Evolutionary conservation across 2,113 vertebrate species (phyloP).

Genomic region (Origma solitaria): DNA sequence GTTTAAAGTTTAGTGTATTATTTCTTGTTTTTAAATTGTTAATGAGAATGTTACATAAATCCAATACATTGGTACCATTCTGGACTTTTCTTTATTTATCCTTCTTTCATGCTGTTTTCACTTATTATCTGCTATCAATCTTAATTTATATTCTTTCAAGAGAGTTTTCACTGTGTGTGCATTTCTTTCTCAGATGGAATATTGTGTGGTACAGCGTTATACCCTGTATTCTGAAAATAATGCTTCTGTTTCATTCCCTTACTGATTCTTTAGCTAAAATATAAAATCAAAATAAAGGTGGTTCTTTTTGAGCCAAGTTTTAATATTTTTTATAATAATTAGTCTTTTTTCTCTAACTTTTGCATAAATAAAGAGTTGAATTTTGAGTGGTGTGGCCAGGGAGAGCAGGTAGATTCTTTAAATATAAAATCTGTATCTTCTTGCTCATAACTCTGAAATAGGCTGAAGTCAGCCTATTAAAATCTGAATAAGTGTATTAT

Average conservation of each 20-base stretch:
- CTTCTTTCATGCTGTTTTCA: neutral
- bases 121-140: neutral
- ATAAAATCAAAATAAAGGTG: neutral
- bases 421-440: neutral
- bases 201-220: neutral
- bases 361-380: neutral
- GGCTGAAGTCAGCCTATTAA: neutral
- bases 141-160: neutral
- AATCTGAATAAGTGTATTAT: neutral
- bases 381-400: neutral
- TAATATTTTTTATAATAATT: neutral
- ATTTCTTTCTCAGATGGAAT: neutral
- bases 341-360: neutral
- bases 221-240: neutral
- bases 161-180: neutral
- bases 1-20: neutral
- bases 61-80: neutral
- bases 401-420: neutral
- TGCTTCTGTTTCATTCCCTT: neutral
- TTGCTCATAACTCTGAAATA: neutral
- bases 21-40: neutral
- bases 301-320: neutral
- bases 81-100: neutral
- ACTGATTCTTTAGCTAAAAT: neutral
- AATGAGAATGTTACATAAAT: neutral